phyloP scores from a whole-genome alignment of 35 echinoderm and acorn worm species.

The Lytechinus variegatus region DNA sequence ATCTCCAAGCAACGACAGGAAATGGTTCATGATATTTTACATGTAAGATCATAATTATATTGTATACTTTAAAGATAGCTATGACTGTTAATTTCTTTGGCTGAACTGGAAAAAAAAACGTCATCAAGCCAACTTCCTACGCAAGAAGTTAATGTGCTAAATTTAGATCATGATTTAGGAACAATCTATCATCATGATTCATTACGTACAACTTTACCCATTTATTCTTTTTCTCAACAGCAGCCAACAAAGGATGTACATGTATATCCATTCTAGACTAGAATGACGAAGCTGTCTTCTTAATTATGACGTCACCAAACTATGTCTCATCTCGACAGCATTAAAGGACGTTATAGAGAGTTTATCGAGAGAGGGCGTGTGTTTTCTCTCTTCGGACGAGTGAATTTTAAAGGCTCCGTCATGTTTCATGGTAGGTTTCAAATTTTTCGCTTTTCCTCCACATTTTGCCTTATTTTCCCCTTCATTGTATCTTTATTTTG shows the following conservation, averaged over 20 bases:
- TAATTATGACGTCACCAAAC: not conserved
- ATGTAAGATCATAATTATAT: too few species aligned
- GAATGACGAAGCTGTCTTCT: not conserved
- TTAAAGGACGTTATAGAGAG: not conserved
- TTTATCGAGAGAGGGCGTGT: not conserved
- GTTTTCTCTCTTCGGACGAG: not conserved
- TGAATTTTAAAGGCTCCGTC: not conserved
- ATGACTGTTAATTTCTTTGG: not conserved
- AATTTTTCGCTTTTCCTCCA: too few species aligned
- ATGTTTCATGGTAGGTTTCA: not conserved
- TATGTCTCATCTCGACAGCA: not conserved
- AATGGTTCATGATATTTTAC: not conserved
- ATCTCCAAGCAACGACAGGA: not conserved
- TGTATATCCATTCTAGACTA: not conserved
- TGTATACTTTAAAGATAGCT: too few species aligned
- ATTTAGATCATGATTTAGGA: not conserved
- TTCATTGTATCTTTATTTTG: too few species aligned
- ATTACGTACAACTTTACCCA: not conserved
- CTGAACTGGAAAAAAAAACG: not conserved
- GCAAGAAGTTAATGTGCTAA: not conserved
- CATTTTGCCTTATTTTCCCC: too few species aligned
- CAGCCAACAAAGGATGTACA: not conserved
- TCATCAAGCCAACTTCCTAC: not conserved
- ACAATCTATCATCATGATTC: slow-evolving; percentile 12
- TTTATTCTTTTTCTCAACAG: not conserved